Conservation (phyloP, 2,888 invertebrate species). For the Spodoptera picta region DNA sequence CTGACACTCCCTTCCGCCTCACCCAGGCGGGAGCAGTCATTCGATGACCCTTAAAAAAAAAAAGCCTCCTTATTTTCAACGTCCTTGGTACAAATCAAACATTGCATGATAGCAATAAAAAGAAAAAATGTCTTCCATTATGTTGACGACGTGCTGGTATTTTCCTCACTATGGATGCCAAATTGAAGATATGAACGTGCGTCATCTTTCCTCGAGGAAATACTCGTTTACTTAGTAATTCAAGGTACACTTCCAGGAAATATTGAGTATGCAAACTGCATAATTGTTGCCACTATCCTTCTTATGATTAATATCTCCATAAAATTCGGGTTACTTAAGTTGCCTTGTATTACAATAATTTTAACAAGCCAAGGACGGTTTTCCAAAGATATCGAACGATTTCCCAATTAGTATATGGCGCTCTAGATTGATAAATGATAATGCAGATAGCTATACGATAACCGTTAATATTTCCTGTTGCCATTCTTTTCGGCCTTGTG, state of each 20-base stretch:
- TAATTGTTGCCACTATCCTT: conserved; percentile 21
- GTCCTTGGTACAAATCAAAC: conserved; percentile 25
- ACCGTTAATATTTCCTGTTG: conserved; percentile 22
- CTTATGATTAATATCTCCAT: conserved; percentile 5
- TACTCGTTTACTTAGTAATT: conserved; percentile 41
- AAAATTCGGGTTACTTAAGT: conserved; percentile 4
- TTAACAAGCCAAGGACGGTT: conserved; percentile 26
- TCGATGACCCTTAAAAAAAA: too few relatives aligned
- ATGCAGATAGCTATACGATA: conserved; percentile 25
- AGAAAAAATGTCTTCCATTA: conserved; percentile 30
- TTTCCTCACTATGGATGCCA: conserved; percentile 49
- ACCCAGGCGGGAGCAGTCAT: too few relatives aligned
- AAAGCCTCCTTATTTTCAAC: background rate
- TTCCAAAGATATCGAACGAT: conserved; percentile 21
- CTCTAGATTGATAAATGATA: conserved; percentile 19
- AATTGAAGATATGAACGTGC: conserved; percentile 51
- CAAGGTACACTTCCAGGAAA: conserved; percentile 48
- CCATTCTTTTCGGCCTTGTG: conserved; percentile 1
- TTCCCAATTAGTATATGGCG: conserved; percentile 31
- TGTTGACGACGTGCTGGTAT: conserved; percentile 37
- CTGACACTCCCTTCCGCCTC: too few relatives aligned
- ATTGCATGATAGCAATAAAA: conserved; percentile 32
- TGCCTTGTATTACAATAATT: conserved; percentile 22
- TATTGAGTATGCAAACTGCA: conserved; percentile 32
- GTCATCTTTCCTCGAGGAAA: conserved; percentile 53